A percentile compares a stretch with the other conserved stretches of the same genome.
These are phyloP conservation scores for Hypercompe scribonia DNA, from an alignment of 2,888 invertebrate genomes.

Conservation along the genomic window DNA sequence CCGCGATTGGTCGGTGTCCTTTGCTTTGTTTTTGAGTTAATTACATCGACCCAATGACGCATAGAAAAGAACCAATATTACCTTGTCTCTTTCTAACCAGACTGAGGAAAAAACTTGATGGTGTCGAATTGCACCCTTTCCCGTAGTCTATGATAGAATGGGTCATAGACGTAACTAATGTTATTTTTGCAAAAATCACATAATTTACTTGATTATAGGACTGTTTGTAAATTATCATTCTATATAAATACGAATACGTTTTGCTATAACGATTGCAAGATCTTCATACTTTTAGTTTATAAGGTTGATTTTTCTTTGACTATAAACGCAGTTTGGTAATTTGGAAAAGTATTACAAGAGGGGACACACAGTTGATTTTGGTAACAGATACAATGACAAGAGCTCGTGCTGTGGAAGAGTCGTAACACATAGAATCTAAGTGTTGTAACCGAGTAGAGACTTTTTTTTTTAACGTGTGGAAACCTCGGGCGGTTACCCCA, in stretches of 20 bases:
- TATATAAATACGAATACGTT: conserved; percentile 22
- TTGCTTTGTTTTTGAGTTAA: neutral
- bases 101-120: neutral
- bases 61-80: neutral
- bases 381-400: neutral
- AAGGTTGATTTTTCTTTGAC: conserved; percentile 44
- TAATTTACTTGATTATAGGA: conserved; percentile 27
- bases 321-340: conserved; percentile 23
- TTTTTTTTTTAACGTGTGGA: too few species aligned
- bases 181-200: conserved; percentile 42
- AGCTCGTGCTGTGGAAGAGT: neutral
- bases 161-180: neutral
- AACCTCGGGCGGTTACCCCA: too few species aligned
- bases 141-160: neutral
- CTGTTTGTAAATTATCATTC: conserved; percentile 37
- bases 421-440: neutral
- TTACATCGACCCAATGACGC: neutral
- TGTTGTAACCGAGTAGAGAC: neutral
- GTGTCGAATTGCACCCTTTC: too few species aligned
- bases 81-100: neutral
- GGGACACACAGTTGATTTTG: conserved; percentile 4
- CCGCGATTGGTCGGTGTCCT: too few species aligned
- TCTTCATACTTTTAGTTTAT: conserved; percentile 36
- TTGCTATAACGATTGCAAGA: conserved; percentile 21
- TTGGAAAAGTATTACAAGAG: conserved; percentile 15